phyloP scores from a whole-genome alignment of 2,888 invertebrate genomes.

The Venustoraphidia nigricollis region DNA sequence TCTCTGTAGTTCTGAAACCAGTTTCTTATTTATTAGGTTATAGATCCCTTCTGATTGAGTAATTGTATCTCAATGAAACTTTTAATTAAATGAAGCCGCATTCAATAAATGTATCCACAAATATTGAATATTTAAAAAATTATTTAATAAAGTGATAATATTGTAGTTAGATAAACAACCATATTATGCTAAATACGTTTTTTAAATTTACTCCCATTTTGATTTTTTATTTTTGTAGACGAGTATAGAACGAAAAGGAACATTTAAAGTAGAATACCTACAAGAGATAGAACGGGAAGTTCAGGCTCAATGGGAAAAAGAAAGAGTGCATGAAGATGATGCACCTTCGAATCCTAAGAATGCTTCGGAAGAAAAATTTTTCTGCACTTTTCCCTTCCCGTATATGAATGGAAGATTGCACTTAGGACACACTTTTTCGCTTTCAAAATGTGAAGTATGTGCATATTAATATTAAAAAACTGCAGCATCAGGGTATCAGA shows the following conservation, averaged over 20 bases:
- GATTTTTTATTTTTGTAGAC: conserved; percentile 14
- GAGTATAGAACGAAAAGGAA: conserved; percentile 64
- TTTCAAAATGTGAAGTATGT: conserved; percentile 89
- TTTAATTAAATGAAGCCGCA: no score
- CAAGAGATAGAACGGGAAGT: conserved; percentile 77
- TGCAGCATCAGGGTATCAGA: background rate
- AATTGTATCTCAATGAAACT: no score
- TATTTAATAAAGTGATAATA: no score
- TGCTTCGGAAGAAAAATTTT: conserved; percentile 60
- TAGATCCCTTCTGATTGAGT: no score
- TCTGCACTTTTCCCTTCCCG: conserved; percentile 93
- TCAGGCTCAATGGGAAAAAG: conserved; percentile 72
- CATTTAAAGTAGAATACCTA: conserved; percentile 89
- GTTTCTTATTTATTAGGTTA: no score
- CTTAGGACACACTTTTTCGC: conserved; percentile 91
- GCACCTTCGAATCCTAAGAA: conserved; percentile 52
- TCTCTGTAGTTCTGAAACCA: no score
- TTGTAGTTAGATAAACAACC: no score
- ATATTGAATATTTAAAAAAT: no score
- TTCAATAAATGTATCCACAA: no score
- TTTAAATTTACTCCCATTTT: no score
- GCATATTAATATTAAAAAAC: conserved; percentile 3
- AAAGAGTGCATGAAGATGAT: conserved; percentile 68
- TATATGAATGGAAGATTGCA: conserved; percentile 99
- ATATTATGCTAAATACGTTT: no score